Evolutionary conservation across 2,888 invertebrate species (phyloP).

Genomic region (Colletes collaris): DNA sequence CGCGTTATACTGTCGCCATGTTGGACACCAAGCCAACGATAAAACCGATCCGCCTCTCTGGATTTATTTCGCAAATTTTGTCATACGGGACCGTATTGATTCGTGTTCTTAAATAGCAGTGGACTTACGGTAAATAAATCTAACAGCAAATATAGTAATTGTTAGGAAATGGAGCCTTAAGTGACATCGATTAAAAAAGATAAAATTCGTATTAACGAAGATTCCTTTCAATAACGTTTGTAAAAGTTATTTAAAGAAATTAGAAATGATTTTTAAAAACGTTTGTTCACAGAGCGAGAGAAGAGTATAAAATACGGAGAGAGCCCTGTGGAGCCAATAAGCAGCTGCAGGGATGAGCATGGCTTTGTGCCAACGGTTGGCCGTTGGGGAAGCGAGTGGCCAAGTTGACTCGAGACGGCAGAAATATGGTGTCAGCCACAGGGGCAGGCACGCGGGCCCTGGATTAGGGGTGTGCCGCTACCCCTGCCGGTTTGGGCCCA

Average conservation of each 20-base stretch:
- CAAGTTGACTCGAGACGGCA: slow-evolving; percentile 96
- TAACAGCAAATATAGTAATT: slow-evolving; percentile 1
- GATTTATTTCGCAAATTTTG: slow-evolving; percentile 66
- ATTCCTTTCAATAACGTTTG: background rate
- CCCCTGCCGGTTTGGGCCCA: slow-evolving; percentile 91
- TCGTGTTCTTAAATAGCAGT: slow-evolving; percentile 72
- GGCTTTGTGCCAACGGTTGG: slow-evolving; percentile 91
- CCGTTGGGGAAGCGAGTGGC: slow-evolving; percentile 97
- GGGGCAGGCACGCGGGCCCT: slow-evolving; percentile 83
- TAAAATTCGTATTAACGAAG: background rate
- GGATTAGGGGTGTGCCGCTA: slow-evolving; percentile 89
- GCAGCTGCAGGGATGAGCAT: slow-evolving; percentile 85
- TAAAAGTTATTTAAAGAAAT: background rate
- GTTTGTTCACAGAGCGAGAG: slow-evolving; percentile 80
- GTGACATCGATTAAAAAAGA: background rate
- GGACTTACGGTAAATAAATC: slow-evolving; percentile 62
- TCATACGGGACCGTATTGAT: slow-evolving; percentile 65
- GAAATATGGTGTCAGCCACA: slow-evolving; percentile 84
- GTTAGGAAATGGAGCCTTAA: background rate
- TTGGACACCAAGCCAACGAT: slow-evolving; percentile 66
- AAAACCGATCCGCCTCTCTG: slow-evolving; percentile 63
- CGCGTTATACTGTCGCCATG: slow-evolving; percentile 66
- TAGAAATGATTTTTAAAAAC: background rate
- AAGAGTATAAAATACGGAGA: slow-evolving; percentile 82
- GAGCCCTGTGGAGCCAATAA: slow-evolving; percentile 84